A percentile compares a stretch with the other conserved stretches of the same genome.
Conservation (phyloP, 1,140 invertebrate genomes). For the Helicoverpa zea region DNA sequence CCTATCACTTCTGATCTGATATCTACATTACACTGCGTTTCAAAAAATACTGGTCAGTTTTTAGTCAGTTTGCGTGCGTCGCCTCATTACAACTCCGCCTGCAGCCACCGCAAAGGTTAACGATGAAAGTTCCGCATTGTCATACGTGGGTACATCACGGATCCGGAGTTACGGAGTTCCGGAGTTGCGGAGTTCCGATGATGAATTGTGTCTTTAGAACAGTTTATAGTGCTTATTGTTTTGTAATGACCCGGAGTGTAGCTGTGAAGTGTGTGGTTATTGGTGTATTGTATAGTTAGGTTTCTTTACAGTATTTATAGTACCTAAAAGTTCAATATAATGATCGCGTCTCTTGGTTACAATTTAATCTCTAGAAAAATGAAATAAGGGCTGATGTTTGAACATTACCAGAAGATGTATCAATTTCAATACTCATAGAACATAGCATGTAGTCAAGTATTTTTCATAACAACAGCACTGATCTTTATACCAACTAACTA, state of each 20-base stretch:
- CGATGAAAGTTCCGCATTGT: constrained; percentile 36
- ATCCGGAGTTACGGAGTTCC: neutral
- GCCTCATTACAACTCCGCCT: constrained; percentile 10
- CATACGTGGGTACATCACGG: constrained; percentile 8
- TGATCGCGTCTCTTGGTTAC: no score
- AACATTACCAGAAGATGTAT: no score
- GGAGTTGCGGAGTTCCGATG: neutral
- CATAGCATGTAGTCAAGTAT: neutral
- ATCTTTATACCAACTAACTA: neutral
- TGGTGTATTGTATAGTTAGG: neutral
- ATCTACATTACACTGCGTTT: neutral
- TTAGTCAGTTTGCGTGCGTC: constrained; percentile 30
- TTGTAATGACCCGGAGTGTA: neutral
- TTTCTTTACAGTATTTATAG: neutral
- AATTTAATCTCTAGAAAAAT: no score
- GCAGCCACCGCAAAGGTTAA: constrained; percentile 39
- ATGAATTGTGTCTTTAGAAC: constrained; percentile 6
- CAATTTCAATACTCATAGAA: no score
- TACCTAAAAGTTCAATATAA: no score
- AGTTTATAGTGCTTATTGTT: neutral
- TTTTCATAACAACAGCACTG: neutral
- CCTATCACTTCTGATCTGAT: no score
- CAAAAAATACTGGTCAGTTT: constrained; percentile 1
- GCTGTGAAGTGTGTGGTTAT: neutral
- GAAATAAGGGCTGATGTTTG: no score